Conservation (phyloP, 2,797 vertebrate genomes). For the Podarcis siculus region DNA sequence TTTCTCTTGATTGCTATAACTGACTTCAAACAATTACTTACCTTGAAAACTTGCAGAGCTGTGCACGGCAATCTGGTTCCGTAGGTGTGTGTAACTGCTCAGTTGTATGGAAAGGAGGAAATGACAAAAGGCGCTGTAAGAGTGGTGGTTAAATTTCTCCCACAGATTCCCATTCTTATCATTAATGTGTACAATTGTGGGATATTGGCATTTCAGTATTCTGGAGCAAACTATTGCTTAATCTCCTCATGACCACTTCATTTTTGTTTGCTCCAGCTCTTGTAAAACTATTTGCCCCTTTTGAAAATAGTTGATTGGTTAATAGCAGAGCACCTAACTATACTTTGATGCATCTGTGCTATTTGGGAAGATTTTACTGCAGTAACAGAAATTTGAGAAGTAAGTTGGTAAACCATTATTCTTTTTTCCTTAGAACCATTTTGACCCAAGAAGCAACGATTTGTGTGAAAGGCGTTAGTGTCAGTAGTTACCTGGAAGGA, state of each 20-base stretch:
- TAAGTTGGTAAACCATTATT: not conserved
- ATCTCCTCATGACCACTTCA: not conserved
- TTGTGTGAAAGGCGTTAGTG: slow-evolving; percentile 95
- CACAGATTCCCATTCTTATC: not conserved
- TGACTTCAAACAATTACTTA: no score
- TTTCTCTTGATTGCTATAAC: not conserved
- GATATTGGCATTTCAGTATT: not conserved
- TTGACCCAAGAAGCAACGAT: slow-evolving; percentile 98
- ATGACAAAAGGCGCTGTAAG: not conserved
- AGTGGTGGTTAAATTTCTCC: not conserved
- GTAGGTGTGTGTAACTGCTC: not conserved
- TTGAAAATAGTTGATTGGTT: not conserved
- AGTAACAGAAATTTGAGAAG: not conserved
- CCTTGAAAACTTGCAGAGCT: not conserved
- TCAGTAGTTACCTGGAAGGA: slow-evolving; percentile 96
- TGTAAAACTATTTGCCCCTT: not conserved
- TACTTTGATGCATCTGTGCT: not conserved
- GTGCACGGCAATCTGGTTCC: not conserved
- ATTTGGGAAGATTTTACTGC: not conserved
- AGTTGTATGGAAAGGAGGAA: not conserved
- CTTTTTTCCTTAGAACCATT: slow-evolving; percentile 83
- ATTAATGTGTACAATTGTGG: not conserved
- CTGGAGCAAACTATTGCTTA: not conserved
- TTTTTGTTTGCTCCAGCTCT: not conserved
- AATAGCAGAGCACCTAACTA: not conserved